Base-by-base conservation (phyloP, 2,797 vertebrate genomes). In the Atherinosoma microstoma region DNA sequence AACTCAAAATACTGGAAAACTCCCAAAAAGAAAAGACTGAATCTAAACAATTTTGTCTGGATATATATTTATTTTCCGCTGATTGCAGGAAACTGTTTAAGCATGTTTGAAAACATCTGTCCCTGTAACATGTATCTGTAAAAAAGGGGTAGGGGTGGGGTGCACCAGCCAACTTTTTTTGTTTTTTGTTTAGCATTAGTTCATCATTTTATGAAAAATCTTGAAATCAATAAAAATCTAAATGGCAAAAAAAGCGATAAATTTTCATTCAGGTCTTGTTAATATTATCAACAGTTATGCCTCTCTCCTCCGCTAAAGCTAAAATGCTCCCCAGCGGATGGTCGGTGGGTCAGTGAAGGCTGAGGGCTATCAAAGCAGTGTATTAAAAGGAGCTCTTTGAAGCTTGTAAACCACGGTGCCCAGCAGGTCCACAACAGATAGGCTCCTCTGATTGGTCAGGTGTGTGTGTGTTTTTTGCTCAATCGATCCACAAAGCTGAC, bases 401-500 rank as follows among this genome's bases (percentile, higher is more conserved):
- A 95, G 93, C 95, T 93, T 93, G 79, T 82, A 95, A 94, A 94
- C 92, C 92, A 94, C 93, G 86, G 88, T 90, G 95, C 93, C 94
- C 94, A 95, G 95, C 95, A 94, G 94, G 94, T 94, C 94, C 94
- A 94, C 94, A 96, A 95, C 96, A 97, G 96, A 97, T 91, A 95
- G 95, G 93, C 91, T 90, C 72, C 94, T 96, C 96, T 96, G 96
- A 98, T 97, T 96, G 96, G 91, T 91, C 89, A 93, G 88, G 93
- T 95, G 95, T 96, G 94, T 95, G 73, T 85, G 83, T 88, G 73
- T 93, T 94, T 93, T 95, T 95, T 93, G 92, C 93, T 87, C 89
- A 92, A 98, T 97, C 93, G 95, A 98, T 98, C 95, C 93, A 90
- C 88, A 15, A 82, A 82, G 84, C 94, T 97, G 96, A 98, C 96